phyloP scores from a whole-genome alignment of 2,113 vertebrate genomes.

The Daphoenositta chrysoptera region DNA sequence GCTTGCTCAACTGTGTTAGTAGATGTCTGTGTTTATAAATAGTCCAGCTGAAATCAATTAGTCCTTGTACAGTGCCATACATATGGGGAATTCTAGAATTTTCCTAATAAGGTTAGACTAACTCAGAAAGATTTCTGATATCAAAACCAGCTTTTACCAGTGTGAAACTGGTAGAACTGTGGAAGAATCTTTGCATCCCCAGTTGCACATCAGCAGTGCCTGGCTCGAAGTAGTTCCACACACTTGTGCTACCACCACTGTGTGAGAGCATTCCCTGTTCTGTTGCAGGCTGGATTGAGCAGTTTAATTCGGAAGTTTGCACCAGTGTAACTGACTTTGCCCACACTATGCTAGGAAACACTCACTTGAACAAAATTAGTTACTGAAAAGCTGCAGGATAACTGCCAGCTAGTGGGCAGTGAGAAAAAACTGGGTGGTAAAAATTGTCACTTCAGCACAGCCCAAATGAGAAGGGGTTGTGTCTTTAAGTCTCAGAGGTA shows the following conservation, averaged over 20 bases:
- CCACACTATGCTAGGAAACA: background rate
- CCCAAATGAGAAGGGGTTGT: rapidly evolving
- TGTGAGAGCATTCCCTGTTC: background rate
- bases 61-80: background rate
- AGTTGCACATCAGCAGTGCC: background rate
- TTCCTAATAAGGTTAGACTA: background rate
- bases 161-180: background rate
- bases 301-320: background rate
- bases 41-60: background rate
- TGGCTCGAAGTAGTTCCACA: background rate
- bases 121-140: background rate
- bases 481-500: background rate
- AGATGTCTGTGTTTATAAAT: background rate
- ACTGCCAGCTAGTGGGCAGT: background rate
- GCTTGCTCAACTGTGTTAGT: background rate
- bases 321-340: background rate
- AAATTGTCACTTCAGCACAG: background rate
- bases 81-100: background rate
- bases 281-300: background rate
- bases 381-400: background rate
- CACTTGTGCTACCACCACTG: background rate
- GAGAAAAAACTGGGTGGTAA: background rate
- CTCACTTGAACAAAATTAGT: background rate
- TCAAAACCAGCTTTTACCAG: background rate
- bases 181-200: background rate